These are phyloP conservation scores for Nephrocerus scutellatus DNA, from an alignment of 2,888 invertebrate genomes.

Conservation along the genomic window DNA sequence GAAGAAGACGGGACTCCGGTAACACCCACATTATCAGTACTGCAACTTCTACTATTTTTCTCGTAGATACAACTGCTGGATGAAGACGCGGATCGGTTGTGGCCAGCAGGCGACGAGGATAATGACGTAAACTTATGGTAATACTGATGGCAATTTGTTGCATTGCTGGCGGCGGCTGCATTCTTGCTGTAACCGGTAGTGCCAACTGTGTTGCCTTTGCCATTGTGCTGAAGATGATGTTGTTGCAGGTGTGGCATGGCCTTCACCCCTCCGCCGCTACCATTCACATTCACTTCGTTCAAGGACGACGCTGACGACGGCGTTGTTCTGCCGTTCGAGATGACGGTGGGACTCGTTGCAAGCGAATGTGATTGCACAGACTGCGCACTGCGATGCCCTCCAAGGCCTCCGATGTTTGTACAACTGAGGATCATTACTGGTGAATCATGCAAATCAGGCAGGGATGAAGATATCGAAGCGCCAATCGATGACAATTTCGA, in stretches of 20 bases:
- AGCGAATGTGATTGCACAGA: too few relatives aligned
- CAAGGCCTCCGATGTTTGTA: slow-evolving; percentile 38
- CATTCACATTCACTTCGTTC: slow-evolving; percentile 29
- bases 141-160: too few relatives aligned
- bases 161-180: too few relatives aligned
- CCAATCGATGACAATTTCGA: slow-evolving; percentile 22
- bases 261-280: too few relatives aligned
- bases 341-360: slow-evolving; percentile 4
- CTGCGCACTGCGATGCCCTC: slow-evolving; percentile 17
- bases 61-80: slow-evolving; percentile 36
- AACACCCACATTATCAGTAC: too few relatives aligned
- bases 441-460: slow-evolving; percentile 46
- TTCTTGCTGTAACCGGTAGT: too few relatives aligned
- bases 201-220: too few relatives aligned
- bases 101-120: too few relatives aligned
- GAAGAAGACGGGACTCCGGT: too few relatives aligned
- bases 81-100: slow-evolving; percentile 23
- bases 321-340: slow-evolving; percentile 12
- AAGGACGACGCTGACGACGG: slow-evolving; percentile 27
- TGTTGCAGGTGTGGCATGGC: slow-evolving; percentile 26
- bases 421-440: slow-evolving; percentile 47
- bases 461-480: slow-evolving; percentile 41
- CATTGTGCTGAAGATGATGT: slow-evolving; percentile 33
- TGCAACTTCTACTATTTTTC: slow-evolving; percentile 14
- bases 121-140: too few relatives aligned